Base-by-base conservation (phyloP, 2,797 vertebrate genomes). In the Nothura maculosa region DNA sequence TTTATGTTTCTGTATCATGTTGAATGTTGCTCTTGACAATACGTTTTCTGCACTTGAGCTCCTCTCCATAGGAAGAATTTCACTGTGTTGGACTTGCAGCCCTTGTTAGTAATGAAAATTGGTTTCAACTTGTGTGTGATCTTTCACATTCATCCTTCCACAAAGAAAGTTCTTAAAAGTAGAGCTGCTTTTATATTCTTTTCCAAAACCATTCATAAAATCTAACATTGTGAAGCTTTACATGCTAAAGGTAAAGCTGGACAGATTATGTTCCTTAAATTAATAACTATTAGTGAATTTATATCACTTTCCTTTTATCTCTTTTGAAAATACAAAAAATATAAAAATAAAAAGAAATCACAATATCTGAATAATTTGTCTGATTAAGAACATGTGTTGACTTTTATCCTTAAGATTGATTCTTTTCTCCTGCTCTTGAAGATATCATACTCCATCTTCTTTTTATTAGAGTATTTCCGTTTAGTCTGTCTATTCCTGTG, bases 401-500 rank as follows among this genome's bases (percentile, higher is more conserved):
- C 5, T 81, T 91, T 85, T 87, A 6, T 47, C 75, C 32, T 83
- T 24, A 92, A 84, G 18, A 8, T 28, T 72, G 48, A 30, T 75
- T 50, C 30, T 82, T 87, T 85, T 89, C n/a, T 91, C 9, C 22
- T 68, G 5, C 30, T 83, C 62, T 47, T 85, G 45, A 85, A 85
- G 89, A 75, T 24, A 68, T 68, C 55, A 62, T 85, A 11, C 78
- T 88, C n/a, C 32, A 34, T 73, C 45, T 94, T 48, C 83, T 61
- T 83, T 86, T 73, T 76, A 47, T 36, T 83, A 52, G 45, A 72
- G 28, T 42, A 19, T 88, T 94, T 85, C 60, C 67, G 6, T 90
- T 54, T 88, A 86, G 58, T 81, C n/a, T 81, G 24, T 47, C 50
- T 93, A 45, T 69, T 93, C 80, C 85, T 25, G 54, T 36, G 67